Conservation (phyloP, 92 coral and sea anemone genomes). For the Epizoanthus stellaris region DNA sequence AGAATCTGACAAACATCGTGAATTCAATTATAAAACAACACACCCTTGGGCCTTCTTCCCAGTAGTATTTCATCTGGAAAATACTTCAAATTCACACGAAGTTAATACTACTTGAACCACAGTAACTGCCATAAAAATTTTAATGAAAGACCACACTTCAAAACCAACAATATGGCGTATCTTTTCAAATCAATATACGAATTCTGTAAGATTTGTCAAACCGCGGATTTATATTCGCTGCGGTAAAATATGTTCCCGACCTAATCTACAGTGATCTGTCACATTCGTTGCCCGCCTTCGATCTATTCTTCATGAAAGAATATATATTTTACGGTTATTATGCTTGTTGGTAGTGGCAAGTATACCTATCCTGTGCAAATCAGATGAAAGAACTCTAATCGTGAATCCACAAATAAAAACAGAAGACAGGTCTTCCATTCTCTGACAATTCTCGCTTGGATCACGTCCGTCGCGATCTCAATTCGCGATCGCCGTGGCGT, state of each 20-base stretch:
- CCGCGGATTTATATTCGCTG: not conserved
- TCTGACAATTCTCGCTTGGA: not conserved
- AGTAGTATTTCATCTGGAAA: not conserved
- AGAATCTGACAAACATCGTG: too few species aligned
- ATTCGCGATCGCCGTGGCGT: too few species aligned
- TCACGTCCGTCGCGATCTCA: not conserved
- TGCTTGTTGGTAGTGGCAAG: not conserved
- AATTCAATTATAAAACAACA: not conserved
- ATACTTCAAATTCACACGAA: not conserved
- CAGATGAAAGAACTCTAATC: not conserved
- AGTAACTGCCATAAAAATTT: not conserved
- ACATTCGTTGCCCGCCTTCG: not conserved
- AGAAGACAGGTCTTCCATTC: not conserved
- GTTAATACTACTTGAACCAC: not conserved
- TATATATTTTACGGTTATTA: not conserved
- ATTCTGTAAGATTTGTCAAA: not conserved
- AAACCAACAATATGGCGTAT: not conserved
- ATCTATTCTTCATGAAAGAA: not conserved
- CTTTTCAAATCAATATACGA: not conserved
- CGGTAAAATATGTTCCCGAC: not conserved
- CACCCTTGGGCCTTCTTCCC: not conserved
- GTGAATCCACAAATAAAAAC: constrained; percentile 11
- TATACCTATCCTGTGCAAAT: not conserved
- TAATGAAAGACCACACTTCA: not conserved
- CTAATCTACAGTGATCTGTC: constrained; percentile 13